Base-by-base conservation (phyloP, 2,113 vertebrate species). In the Loxodonta africana region DNA sequence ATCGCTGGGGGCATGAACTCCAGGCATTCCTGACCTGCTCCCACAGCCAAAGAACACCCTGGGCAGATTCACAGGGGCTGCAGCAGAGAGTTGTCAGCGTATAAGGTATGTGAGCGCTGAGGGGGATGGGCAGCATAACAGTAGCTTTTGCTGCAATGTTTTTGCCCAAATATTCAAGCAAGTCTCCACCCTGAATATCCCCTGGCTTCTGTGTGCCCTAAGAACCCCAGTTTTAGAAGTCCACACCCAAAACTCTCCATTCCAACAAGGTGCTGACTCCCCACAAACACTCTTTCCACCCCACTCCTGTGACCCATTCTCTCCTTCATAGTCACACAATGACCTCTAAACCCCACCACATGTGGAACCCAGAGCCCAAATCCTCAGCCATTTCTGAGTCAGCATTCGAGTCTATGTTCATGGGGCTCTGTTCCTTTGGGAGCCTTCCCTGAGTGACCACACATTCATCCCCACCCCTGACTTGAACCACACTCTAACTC, bases 141-240 rank as follows among this genome's bases (percentile, higher is more conserved):
- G 76, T 14, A 67, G 17, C 23, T 5, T 96, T 69, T 80, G 48
- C 48, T 63, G 26, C 1, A 7, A 18, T n/a, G 23, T 81, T 93
- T 83, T 90, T 41, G 41, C 46, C 30, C 84, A 94, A 60, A 85
- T 60, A 76, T 57, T 91, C 53, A 93, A 63, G 57, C 33, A 57
- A 77, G 20, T 20, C 51, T 51, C 10, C 90, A 23, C 53, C 33
- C 46, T 20, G 46, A 62, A 51, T 80, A 44, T 76, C 41, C 28
- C 73, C 74, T 57, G 26, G 69, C 23, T 89, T 94, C 74, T 37
- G 25, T 18, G 69, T 57, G 44, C 57, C 88, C 41, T 76, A 51
- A 91, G 83, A 83, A 95, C 44, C 46, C 62, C 30, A 30, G 37
- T 51, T 57, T 90, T 73, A 82, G 77, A 95, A 60, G 46, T 23